Conservation (phyloP, 1,140 invertebrate genomes). For the Bradynema listronoti region DNA sequence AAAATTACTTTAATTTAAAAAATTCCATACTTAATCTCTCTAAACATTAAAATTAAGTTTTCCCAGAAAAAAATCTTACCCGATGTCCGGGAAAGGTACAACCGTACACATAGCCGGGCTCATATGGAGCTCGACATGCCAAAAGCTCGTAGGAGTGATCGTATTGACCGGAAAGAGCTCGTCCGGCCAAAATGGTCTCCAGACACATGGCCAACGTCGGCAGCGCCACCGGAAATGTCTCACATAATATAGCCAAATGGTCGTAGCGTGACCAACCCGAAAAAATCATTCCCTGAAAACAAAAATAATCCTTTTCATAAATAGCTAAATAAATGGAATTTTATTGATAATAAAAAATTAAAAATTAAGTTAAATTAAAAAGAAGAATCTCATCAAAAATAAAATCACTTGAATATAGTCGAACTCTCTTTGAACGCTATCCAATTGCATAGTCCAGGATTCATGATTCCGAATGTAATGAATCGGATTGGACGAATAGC, state of each 20-base stretch:
- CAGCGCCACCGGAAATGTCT: constrained; percentile 72
- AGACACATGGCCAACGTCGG: constrained; percentile 66
- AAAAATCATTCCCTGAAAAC: constrained; percentile 48
- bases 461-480: constrained; percentile 56
- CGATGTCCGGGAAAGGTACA: constrained; percentile 35
- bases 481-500: constrained; percentile 49
- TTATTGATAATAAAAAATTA: neutral
- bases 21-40: too few species aligned
- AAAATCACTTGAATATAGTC: constrained; percentile 40
- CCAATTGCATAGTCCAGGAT: constrained; percentile 48
- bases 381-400: neutral
- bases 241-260: constrained; percentile 84
- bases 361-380: neutral
- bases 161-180: constrained; percentile 21
- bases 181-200: constrained; percentile 50
- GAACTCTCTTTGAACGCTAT: constrained; percentile 47
- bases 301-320: constrained; percentile 1
- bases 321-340: neutral
- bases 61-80: too few species aligned
- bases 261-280: constrained; percentile 66
- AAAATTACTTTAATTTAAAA: too few species aligned
- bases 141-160: constrained; percentile 23
- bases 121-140: constrained; percentile 15
- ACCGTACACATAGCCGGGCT: constrained; percentile 29
- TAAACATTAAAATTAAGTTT: too few species aligned